phyloP scores from a whole-genome alignment of 2,797 vertebrate species.

The Crocidura indochinensis region DNA sequence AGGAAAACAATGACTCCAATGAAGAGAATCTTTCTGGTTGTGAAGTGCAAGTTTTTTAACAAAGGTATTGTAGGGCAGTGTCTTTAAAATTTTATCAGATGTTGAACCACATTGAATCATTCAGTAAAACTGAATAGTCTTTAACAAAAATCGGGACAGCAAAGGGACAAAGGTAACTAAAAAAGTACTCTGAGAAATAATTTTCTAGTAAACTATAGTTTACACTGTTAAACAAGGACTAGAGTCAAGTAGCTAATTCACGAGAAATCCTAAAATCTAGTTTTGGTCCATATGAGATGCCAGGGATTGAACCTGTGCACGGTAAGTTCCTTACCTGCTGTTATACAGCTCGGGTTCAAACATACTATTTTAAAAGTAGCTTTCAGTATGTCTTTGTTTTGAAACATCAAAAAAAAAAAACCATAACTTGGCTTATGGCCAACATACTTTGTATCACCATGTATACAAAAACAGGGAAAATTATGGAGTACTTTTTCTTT shows the following conservation, averaged over 20 bases:
- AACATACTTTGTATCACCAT: constrained; percentile 53
- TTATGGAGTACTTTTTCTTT: neutral
- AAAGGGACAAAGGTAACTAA: neutral
- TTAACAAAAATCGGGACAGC: neutral
- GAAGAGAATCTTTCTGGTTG: constrained; percentile 17
- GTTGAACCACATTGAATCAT: neutral
- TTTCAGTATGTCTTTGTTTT: constrained; percentile 30
- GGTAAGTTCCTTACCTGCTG: no score
- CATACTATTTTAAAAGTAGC: constrained; percentile 28
- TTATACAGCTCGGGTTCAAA: neutral
- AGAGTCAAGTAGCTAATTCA: constrained; percentile 18
- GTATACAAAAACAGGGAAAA: constrained; percentile 29
- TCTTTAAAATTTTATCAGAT: neutral
- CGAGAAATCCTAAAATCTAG: constrained; percentile 46
- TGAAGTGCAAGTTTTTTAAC: neutral
- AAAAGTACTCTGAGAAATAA: neutral
- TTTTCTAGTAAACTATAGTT: neutral
- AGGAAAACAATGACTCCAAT: neutral
- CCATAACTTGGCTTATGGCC: constrained; percentile 26
- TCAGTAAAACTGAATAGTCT: neutral
- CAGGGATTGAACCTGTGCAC: no score
- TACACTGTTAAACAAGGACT: constrained; percentile 16
- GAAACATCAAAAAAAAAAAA: constrained; percentile 63
- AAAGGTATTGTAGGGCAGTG: neutral
- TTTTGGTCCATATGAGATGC: neutral